phyloP scores from a whole-genome alignment of 2,113 vertebrate genomes.

The Panthera leo region DNA sequence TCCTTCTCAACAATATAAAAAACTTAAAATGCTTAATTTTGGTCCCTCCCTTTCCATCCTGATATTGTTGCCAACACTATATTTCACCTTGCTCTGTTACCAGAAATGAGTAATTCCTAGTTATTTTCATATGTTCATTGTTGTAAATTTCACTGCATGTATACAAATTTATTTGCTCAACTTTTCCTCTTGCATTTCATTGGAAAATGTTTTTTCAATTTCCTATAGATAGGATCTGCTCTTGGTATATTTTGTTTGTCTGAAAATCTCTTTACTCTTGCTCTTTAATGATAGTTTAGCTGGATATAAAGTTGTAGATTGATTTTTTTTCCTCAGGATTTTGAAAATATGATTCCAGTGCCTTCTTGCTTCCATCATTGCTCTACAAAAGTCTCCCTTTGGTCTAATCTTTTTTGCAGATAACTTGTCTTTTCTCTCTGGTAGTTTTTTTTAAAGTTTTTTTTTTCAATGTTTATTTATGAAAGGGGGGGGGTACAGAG shows the following conservation, averaged over 20 bases:
- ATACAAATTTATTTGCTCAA: background rate
- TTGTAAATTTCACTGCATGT: background rate
- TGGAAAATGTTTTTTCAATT: background rate
- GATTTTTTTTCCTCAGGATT: background rate
- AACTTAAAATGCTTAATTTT: background rate
- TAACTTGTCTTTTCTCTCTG: background rate
- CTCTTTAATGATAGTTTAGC: background rate
- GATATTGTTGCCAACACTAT: background rate
- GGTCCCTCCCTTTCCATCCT: background rate
- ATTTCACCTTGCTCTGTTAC: background rate
- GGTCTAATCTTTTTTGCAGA: background rate
- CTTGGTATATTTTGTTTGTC: background rate
- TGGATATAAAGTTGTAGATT: background rate
- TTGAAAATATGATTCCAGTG: background rate
- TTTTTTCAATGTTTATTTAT: no score
- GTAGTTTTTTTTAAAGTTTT: background rate
- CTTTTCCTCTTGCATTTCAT: background rate
- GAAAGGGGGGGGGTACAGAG: no score
- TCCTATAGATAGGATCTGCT: background rate
- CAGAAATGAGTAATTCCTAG: background rate
- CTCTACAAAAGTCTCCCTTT: background rate
- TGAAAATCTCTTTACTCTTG: background rate
- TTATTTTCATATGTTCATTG: background rate
- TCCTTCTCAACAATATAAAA: background rate
- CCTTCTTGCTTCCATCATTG: background rate